A percentile compares a stretch with the other conserved stretches of the same genome.
These are phyloP conservation scores for Xiphophorus maculatus DNA, from an alignment of 2,113 vertebrate species.

Conservation along the genomic window DNA sequence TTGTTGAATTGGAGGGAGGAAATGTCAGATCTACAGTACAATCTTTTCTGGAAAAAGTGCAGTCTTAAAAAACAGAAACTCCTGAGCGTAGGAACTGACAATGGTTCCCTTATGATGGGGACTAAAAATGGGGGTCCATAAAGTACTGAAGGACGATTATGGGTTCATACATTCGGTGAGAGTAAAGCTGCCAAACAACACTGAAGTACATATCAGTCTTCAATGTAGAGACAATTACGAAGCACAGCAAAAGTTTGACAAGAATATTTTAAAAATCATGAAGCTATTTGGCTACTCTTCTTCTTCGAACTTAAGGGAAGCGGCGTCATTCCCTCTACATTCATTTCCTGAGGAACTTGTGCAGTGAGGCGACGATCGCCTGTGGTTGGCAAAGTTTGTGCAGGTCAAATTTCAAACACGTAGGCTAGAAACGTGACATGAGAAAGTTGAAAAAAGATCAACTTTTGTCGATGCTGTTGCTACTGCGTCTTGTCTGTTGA, in stretches of 20 bases:
- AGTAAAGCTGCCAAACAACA: not conserved
- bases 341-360: no score
- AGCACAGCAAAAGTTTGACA: not conserved
- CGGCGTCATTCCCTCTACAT: no score
- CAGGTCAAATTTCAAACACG: no score
- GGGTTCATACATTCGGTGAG: not conserved
- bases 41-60: not conserved
- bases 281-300: not conserved
- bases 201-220: constrained; percentile 21
- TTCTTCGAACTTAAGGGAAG: constrained; percentile 2
- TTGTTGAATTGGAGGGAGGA: not conserved
- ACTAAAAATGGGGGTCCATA: constrained; percentile 15
- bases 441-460: no score
- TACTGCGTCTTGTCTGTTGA: no score
- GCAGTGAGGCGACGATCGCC: no score
- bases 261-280: not conserved
- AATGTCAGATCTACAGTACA: not conserved
- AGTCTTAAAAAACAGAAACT: not conserved
- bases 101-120: constrained; percentile 8
- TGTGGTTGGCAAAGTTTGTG: no score
- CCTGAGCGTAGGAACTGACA: constrained; percentile 1
- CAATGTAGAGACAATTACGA: constrained; percentile 5
- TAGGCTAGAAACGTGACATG: no score
- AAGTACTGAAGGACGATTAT: constrained; percentile 2
- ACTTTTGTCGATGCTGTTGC: no score